phyloP scores from a whole-genome alignment of 1,140 invertebrate species.

The Seison nebaliae region DNA sequence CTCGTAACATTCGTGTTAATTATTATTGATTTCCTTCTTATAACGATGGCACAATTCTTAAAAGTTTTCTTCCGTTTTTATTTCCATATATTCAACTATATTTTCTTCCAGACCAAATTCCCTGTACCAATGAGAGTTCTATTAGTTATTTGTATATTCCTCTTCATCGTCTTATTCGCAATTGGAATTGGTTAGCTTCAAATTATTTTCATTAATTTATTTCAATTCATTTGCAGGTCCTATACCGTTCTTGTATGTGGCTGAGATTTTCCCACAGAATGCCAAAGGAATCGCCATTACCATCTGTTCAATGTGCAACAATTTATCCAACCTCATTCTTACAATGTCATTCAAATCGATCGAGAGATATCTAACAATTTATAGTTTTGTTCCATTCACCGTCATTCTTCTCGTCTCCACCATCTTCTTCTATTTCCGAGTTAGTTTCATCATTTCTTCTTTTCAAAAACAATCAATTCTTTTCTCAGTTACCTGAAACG shows the following conservation, averaged over 20 bases:
- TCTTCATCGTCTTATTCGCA: slow-evolving; percentile 8
- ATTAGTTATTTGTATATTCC: slow-evolving; percentile 7
- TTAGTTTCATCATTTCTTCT: not conserved
- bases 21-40: slow-evolving; percentile 2
- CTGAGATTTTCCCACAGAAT: slow-evolving; percentile 3
- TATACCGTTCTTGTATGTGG: slow-evolving; percentile 9
- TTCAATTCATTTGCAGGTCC: too few relatives aligned
- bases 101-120: too few relatives aligned
- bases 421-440: not conserved
- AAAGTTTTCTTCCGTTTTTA: too few relatives aligned
- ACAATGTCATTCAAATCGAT: not conserved
- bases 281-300: slow-evolving; percentile 1
- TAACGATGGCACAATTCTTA: too few relatives aligned
- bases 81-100: too few relatives aligned
- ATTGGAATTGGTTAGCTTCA: too few relatives aligned
- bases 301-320: slow-evolving; percentile 4
- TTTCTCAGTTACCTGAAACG: not conserved
- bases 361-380: not conserved
- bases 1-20: slow-evolving; percentile 3
- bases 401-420: slow-evolving; percentile 1
- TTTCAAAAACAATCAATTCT: not conserved
- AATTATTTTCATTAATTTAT: too few relatives aligned
- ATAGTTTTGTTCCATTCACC: slow-evolving; percentile 1
- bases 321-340: slow-evolving; percentile 1
- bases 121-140: too few relatives aligned